Evolutionary conservation across 2,113 vertebrate species (phyloP), one percentile per base, ranked within the genome.

Genomic region (Ranitomeya imitator): DNA sequence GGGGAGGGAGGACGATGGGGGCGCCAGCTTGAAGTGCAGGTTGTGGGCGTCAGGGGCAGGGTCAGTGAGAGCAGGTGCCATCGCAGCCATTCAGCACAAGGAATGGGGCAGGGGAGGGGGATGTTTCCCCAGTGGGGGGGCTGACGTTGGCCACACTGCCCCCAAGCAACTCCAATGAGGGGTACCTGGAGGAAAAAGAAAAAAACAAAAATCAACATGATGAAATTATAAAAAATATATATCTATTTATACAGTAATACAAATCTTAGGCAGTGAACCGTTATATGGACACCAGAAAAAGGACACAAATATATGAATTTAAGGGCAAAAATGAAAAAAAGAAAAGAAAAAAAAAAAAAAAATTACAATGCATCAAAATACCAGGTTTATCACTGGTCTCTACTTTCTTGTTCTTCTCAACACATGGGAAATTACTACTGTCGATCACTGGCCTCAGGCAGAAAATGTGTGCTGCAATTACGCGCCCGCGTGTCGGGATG

Each of bases 21-120:
- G 96, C 95, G 98, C 98, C 96, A 99, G 97, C 96, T 99, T 99
- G 96, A 99, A 99, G 95, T 97, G 97, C 95, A 99, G 98, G 94
- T 99, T 98, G 96, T 98, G 98, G 97, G 98, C 97, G 98, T 99
- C 98, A 94, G 98, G 97, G 96, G 98, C 97, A 96, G 98, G 97
- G 94, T 99, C 98, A 96, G 98, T 99, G 95, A 99, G 97, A 99
- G 98, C 98, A 97, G 98, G 98, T 97, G 98, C 98, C 98, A 99
- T 99, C 96, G 98, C 98, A 99, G 98, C 98, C 98, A 99, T 99
- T 98, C 98, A 99, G 97, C 96, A 98, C 97, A 96, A 95, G 96
- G 95, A 96, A 95, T 95, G 94, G 95, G 97, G 96, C 81, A 83
- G 81, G 95, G 95, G 95, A 96, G 96, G 96, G 96, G 96, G 96